These are phyloP conservation scores for Hydrotaea cyrtoneurina DNA, from an alignment of 2,888 invertebrate genomes.

Conservation along the genomic window DNA sequence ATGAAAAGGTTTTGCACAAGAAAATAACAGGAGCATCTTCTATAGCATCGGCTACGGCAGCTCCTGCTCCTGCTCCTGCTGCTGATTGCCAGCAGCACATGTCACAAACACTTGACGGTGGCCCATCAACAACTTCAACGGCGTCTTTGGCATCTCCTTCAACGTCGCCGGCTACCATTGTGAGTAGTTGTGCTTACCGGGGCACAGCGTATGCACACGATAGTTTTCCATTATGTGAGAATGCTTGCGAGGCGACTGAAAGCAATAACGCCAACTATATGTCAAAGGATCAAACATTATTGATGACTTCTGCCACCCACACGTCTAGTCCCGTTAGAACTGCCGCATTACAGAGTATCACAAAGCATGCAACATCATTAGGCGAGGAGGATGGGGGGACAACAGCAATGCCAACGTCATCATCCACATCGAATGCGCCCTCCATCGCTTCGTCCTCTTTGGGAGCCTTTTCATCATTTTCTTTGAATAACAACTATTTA, in stretches of 20 bases:
- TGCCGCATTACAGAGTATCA: background rate
- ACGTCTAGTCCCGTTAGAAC: constrained; percentile 11
- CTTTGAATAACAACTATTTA: constrained; percentile 58
- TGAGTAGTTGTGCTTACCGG: constrained; percentile 36
- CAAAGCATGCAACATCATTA: background rate
- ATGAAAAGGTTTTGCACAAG: constrained; percentile 34
- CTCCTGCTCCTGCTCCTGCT: background rate
- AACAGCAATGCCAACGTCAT: background rate
- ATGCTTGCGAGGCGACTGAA: constrained; percentile 58
- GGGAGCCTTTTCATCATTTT: constrained; percentile 27
- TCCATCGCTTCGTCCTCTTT: constrained; percentile 7
- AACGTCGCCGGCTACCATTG: constrained; percentile 33
- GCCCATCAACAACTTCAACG: constrained; percentile 32
- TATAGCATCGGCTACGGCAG: background rate
- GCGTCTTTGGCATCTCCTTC: constrained; percentile 38
- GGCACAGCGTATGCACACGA: constrained; percentile 55
- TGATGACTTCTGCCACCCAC: constrained; percentile 67
- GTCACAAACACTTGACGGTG: constrained; percentile 60
- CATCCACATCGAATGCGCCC: background rate
- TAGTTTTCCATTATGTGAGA: constrained; percentile 59
- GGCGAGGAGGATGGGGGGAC: background rate
- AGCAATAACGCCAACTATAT: constrained; percentile 68
- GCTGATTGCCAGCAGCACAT: constrained; percentile 57
- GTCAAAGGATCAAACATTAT: constrained; percentile 70
- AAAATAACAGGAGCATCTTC: constrained; percentile 32